A percentile compares a stretch with the other conserved stretches of the same genome.
Evolutionary conservation across 1,140 invertebrate genomes (phyloP).

Genomic region (Diploscapter pachys): DNA sequence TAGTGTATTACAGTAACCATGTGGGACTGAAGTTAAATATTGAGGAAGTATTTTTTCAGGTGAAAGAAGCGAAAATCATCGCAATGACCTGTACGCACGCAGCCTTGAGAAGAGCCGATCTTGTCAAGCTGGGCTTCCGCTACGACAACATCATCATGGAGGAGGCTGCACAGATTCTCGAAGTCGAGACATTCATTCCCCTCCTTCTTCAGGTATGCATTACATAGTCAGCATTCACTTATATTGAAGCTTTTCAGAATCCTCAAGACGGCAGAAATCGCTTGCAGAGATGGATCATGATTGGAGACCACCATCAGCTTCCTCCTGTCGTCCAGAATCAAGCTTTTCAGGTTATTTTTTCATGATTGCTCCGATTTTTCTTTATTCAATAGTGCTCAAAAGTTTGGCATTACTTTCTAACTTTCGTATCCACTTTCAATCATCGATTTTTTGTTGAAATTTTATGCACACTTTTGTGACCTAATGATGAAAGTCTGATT

Average conservation of each 20-base stretch:
- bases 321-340: conserved; percentile 99
- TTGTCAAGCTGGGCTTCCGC: conserved; percentile 82
- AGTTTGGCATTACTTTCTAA: too few species aligned
- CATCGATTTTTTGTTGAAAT: too few species aligned
- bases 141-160: conserved; percentile 99
- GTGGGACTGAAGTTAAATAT: not conserved
- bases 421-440: too few species aligned
- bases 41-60: conserved; percentile 59
- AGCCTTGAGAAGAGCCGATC: conserved; percentile 88
- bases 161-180: conserved; percentile 95
- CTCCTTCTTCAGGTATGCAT: conserved; percentile 75
- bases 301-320: conserved; percentile 97
- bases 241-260: conserved; percentile 66
- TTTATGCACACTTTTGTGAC: too few species aligned
- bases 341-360: conserved; percentile 73
- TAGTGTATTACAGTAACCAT: not conserved
- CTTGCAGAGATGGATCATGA: conserved; percentile 99
- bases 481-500: too few species aligned
- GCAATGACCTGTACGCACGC: conserved; percentile 99
- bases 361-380: not conserved
- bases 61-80: conserved; percentile 99
- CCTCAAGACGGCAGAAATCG: conserved; percentile 91
- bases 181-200: conserved; percentile 99
- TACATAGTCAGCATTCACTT: too few species aligned
- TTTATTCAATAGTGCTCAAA: too few species aligned